A percentile compares a stretch with the other conserved stretches of the same genome.
These are phyloP conservation scores for Polia nebulosa DNA, from an alignment of 2,888 invertebrate genomes.

Conservation along the genomic window DNA sequence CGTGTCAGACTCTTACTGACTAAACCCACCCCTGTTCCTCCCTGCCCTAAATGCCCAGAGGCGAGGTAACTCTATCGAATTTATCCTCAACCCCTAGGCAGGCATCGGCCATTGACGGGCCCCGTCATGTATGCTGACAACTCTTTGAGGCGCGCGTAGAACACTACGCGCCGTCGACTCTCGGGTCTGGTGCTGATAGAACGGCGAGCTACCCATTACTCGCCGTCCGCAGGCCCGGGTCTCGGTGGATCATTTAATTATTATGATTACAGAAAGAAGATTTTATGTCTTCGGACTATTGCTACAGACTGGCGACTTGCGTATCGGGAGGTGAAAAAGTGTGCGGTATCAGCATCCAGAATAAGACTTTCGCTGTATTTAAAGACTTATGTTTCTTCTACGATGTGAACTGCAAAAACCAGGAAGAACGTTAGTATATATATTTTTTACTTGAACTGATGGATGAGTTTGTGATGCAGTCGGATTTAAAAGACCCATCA, in stretches of 20 bases:
- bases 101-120: no score
- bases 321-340: conserved; percentile 16
- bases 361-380: conserved; percentile 15
- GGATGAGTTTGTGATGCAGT: not conserved
- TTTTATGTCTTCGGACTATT: conserved; percentile 4
- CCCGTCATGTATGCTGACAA: no score
- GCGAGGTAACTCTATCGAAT: no score
- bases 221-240: no score
- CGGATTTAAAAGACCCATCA: not conserved
- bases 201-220: no score
- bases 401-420: conserved; percentile 42
- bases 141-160: no score
- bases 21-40: no score
- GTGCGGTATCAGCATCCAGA: conserved; percentile 24
- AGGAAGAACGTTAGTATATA: conserved; percentile 46
- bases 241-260: not conserved
- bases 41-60: no score
- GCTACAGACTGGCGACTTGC: conserved; percentile 27
- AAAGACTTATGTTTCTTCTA: conserved; percentile 38
- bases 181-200: no score
- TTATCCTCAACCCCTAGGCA: no score
- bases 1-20: no score
- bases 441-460: not conserved
- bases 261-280: conserved; percentile 11
- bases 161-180: no score